phyloP scores from a whole-genome alignment of 2,113 vertebrate genomes.

The Corythornis cristatus region DNA sequence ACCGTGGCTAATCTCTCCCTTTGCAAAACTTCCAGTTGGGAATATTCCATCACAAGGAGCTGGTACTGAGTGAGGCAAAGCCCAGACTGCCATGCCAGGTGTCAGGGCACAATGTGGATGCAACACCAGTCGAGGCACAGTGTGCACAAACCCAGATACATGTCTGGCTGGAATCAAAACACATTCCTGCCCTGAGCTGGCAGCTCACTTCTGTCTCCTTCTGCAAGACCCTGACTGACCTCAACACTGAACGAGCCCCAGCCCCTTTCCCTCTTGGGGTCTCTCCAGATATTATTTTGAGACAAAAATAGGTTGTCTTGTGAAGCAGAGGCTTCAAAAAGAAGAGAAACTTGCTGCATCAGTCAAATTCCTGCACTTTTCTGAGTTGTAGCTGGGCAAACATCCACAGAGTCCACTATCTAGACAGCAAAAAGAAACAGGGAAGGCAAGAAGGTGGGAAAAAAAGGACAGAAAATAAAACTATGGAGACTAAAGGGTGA shows the following conservation, averaged over 20 bases:
- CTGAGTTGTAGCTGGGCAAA: not conserved
- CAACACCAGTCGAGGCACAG: not conserved
- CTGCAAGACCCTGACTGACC: conserved; percentile 19
- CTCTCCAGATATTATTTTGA: not conserved
- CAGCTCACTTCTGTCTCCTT: not conserved
- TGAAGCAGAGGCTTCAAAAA: not conserved
- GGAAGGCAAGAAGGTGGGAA: not conserved
- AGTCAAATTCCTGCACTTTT: conserved; percentile 20
- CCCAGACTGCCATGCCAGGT: not conserved
- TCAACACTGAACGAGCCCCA: not conserved
- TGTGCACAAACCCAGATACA: not conserved
- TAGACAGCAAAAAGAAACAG: not conserved
- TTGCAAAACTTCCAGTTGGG: not conserved
- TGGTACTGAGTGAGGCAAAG: not conserved
- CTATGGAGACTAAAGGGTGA: not conserved
- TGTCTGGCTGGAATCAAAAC: not conserved
- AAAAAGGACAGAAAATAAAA: not conserved
- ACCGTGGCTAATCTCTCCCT: not conserved
- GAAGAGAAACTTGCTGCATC: conserved; percentile 47
- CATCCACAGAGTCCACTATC: not conserved
- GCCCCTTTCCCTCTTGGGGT: not conserved
- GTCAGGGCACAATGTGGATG: not conserved
- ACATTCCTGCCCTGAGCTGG: not conserved
- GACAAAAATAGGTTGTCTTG: not conserved
- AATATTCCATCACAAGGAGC: not conserved